Conservation (phyloP, 1,140 invertebrate genomes). For the Drosophila bifasciata region DNA sequence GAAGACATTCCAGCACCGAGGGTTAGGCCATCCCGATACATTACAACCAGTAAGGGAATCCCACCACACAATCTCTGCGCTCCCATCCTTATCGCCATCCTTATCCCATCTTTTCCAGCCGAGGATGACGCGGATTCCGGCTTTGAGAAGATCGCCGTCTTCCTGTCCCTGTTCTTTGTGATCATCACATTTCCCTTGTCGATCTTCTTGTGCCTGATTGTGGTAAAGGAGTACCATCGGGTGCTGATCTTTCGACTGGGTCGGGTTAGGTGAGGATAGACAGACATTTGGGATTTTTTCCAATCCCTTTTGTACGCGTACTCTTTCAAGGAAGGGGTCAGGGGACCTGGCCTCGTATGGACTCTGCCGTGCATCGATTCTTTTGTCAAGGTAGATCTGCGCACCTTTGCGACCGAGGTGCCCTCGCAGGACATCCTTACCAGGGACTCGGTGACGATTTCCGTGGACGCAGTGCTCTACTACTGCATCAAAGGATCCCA, state of each 20-base stretch:
- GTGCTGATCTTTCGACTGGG: constrained; percentile 94
- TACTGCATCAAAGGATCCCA: constrained; percentile 91
- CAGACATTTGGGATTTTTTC: constrained; percentile 52
- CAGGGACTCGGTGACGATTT: constrained; percentile 91
- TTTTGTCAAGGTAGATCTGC: constrained; percentile 89
- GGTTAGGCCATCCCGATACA: constrained; percentile 15
- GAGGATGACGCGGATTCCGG: constrained; percentile 16
- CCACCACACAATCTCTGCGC: fast-evolving
- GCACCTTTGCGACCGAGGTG: constrained; percentile 90
- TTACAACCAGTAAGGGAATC: constrained; percentile 31
- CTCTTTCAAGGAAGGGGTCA: constrained; percentile 17
- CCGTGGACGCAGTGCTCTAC: constrained; percentile 91
- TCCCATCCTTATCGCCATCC: neutral
- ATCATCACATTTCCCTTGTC: constrained; percentile 92
- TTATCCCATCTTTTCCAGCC: constrained; percentile 16
- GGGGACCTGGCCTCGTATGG: constrained; percentile 86
- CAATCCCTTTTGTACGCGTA: neutral
- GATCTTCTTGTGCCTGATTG: constrained; percentile 90
- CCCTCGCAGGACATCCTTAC: constrained; percentile 89
- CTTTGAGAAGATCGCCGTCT: constrained; percentile 89
- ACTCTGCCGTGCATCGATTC: constrained; percentile 91
- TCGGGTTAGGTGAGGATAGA: constrained; percentile 86
- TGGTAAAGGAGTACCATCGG: constrained; percentile 89
- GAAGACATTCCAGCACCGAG: too few species aligned
- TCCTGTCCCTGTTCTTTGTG: constrained; percentile 90